Evolutionary conservation across 2,113 vertebrate genomes (phyloP).

Genomic region (Pelecanoides urinatrix): DNA sequence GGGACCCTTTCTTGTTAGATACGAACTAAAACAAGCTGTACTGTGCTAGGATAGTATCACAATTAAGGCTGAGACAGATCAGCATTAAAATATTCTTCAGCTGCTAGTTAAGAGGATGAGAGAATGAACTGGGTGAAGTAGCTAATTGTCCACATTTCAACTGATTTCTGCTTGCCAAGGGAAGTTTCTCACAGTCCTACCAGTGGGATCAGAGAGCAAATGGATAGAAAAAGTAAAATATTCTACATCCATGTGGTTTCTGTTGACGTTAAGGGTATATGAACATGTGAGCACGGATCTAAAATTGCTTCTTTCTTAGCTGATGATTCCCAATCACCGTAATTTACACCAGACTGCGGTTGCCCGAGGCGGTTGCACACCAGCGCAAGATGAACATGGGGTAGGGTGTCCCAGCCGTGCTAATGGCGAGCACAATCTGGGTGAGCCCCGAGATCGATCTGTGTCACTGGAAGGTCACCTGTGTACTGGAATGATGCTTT

Average conservation of each 20-base stretch:
- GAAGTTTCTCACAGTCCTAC: background rate
- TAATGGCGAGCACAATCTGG: rapidly evolving
- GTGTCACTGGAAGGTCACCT: background rate
- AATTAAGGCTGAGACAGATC: background rate
- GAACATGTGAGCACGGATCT: background rate
- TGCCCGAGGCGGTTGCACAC: background rate
- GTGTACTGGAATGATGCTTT: background rate
- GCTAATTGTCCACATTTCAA: background rate
- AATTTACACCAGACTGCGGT: rapidly evolving
- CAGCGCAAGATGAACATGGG: background rate
- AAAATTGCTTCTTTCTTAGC: background rate
- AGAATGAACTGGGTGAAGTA: background rate
- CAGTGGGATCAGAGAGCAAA: background rate
- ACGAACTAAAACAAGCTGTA: background rate
- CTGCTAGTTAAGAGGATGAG: background rate
- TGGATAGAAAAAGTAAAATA: background rate
- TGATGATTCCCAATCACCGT: background rate
- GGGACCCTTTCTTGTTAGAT: background rate
- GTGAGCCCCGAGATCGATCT: rapidly evolving
- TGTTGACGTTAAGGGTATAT: background rate
- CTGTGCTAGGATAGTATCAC: background rate
- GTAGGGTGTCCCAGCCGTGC: rapidly evolving
- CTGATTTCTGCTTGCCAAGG: background rate
- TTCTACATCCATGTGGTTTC: background rate
- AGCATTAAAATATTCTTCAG: background rate